Evolutionary conservation across 1,140 invertebrate genomes (phyloP).

Genomic region (Zaprionus tsacasi): DNA sequence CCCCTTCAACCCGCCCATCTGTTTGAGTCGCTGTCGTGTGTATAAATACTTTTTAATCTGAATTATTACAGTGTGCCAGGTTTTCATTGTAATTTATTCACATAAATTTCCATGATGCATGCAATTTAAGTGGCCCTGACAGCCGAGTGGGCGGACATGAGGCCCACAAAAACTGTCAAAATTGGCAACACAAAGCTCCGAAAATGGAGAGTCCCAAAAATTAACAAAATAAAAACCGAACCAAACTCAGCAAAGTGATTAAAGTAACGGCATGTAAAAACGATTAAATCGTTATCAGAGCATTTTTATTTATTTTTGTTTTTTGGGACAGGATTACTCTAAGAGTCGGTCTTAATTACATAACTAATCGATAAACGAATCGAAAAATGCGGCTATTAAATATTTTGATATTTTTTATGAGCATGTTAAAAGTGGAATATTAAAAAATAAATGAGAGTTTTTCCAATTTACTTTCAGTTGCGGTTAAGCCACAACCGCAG

Average conservation of each 20-base stretch:
- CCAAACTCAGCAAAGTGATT: constrained; percentile 15
- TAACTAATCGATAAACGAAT: constrained; percentile 32
- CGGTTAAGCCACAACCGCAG: constrained; percentile 18
- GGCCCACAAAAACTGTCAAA: constrained; percentile 29
- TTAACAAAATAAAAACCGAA: not conserved
- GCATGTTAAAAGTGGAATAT: constrained; percentile 1
- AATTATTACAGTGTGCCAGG: constrained; percentile 67
- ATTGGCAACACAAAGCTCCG: constrained; percentile 13
- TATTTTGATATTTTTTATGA: constrained; percentile 3
- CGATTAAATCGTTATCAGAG: constrained; percentile 29
- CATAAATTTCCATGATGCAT: constrained; percentile 77
- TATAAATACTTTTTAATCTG: constrained; percentile 79
- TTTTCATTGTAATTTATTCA: constrained; percentile 76
- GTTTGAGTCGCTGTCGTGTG: constrained; percentile 51
- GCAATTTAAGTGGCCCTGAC: constrained; percentile 72
- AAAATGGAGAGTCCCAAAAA: constrained; percentile 11
- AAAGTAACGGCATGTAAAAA: constrained; percentile 19
- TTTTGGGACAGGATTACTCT: not conserved
- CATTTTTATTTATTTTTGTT: too few species aligned
- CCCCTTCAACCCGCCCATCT: not conserved
- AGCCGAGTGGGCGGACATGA: constrained; percentile 6
- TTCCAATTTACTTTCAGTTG: constrained; percentile 29
- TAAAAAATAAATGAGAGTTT: constrained; percentile 18
- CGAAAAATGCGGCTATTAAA: not conserved
- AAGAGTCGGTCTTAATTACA: constrained; percentile 36